These are phyloP conservation scores for Laticauda colubrina DNA, from an alignment of 2,113 vertebrate species.

Conservation along the genomic window DNA sequence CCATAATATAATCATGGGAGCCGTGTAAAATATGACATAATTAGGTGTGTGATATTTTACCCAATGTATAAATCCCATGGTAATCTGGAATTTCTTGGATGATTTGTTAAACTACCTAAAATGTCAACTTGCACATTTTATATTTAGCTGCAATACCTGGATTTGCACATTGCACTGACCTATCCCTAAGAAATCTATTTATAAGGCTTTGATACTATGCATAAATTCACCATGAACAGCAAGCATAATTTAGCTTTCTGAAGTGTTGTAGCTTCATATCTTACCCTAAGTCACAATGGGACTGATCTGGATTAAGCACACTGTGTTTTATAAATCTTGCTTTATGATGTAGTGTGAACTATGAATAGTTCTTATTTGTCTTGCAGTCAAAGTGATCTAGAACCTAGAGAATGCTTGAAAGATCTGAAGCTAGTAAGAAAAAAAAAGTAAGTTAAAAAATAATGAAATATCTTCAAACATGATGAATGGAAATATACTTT, in stretches of 20 bases:
- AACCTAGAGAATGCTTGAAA: neutral
- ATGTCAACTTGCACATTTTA: neutral
- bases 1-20: neutral
- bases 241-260: neutral
- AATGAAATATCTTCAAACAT: neutral
- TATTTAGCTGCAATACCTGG: neutral
- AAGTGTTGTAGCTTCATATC: neutral
- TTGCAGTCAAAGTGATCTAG: neutral
- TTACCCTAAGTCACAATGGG: neutral
- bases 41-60: neutral
- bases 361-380: neutral
- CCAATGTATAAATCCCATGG: neutral
- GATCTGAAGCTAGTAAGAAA: neutral
- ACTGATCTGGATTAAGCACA: neutral
- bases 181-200: neutral
- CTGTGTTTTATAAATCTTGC: neutral
- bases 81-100: neutral
- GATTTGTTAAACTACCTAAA: neutral
- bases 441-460: neutral
- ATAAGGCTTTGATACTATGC: neutral
- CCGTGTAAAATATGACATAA: neutral
- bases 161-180: neutral
- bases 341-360: neutral
- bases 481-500: neutral
- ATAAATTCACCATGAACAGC: neutral